phyloP scores from a whole-genome alignment of 2,888 invertebrate species.

The Sinodicranocentrus sp. region DNA sequence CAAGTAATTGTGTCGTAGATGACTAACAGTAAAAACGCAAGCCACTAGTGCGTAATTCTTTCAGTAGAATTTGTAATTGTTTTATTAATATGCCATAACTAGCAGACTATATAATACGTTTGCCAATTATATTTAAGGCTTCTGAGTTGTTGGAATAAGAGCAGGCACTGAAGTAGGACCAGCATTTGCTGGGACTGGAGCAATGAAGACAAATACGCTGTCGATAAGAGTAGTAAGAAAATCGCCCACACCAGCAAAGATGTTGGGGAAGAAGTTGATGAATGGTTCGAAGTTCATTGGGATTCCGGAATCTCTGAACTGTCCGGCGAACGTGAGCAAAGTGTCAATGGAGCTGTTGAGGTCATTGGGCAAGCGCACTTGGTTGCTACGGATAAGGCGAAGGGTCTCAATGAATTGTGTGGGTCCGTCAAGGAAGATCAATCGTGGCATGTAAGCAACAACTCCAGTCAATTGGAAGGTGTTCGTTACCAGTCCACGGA shows the following conservation, averaged over 20 bases:
- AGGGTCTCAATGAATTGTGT: constrained; percentile 76
- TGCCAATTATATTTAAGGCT: constrained; percentile 17
- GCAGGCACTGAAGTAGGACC: neutral
- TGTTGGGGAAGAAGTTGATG: constrained; percentile 75
- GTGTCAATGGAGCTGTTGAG: constrained; percentile 75
- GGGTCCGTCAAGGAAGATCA: constrained; percentile 76
- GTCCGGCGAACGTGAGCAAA: constrained; percentile 74
- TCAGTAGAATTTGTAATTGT: constrained; percentile 13
- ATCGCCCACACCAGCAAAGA: constrained; percentile 74
- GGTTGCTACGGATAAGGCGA: constrained; percentile 75
- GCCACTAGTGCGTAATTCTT: too few relatives aligned
- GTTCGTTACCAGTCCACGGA: constrained; percentile 73
- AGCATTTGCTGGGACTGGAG: constrained; percentile 30
- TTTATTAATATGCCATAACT: constrained; percentile 26
- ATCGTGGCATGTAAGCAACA: constrained; percentile 76
- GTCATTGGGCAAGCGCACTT: constrained; percentile 75
- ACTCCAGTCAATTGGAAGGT: constrained; percentile 73
- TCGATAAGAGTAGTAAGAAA: constrained; percentile 76
- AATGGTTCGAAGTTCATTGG: constrained; percentile 73
- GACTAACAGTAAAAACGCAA: too few relatives aligned
- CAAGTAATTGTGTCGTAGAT: too few relatives aligned
- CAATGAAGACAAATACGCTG: constrained; percentile 74
- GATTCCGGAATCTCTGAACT: constrained; percentile 73
- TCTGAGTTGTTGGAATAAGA: neutral
- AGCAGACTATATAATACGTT: neutral